Evolutionary conservation across 2,113 vertebrate species (phyloP), one percentile per base, ranked within the genome.

Genomic region (Eretmochelys imbricata): DNA sequence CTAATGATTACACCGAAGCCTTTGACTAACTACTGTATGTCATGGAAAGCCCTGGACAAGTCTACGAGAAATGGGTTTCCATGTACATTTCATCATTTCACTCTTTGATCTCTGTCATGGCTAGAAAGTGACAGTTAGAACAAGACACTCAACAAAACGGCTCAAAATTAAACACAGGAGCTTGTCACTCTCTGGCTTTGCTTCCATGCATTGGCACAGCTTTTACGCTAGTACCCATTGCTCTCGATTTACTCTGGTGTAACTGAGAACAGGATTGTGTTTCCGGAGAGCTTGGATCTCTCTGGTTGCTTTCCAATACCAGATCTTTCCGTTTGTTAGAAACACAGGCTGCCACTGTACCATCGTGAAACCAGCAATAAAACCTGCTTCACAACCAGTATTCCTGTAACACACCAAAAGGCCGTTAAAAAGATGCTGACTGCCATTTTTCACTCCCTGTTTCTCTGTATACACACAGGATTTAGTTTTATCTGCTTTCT

Each of bases 401-500:
- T 24, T 84, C 80, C 92, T 1, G 3, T 5, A 9, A 69, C 0
- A 6, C 80, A 14, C 95, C 51, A 17, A 22, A 75, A 88, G 82
- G 94, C 89, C 0, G 31, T 97, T 95, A 90, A 91, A 96, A 96
- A 96, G 93, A 49, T 93, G 93, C 92, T 96, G 93, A 96, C 80
- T 8, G 85, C 88, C 59, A 35, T 91, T 96, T 97, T 96, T 98
- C 94, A 85, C 92, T 94, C 95, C 95, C 93, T 91, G 94, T 94
- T 96, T 95, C 94, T 88, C 90, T 46, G 90, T 85, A 93, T 95
- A 95, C 95, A 94, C 89, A 87, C 91, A 95, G 95, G 95, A 82
- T 91, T 89, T 0, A 0, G 93, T 85, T 97, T 95, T 92, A 97
- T 95, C 96, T 92, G 87, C 91, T 84, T 96, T 88, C 93, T 96